Conservation (phyloP, 2,797 vertebrate genomes). For the Melanitta fusca region DNA sequence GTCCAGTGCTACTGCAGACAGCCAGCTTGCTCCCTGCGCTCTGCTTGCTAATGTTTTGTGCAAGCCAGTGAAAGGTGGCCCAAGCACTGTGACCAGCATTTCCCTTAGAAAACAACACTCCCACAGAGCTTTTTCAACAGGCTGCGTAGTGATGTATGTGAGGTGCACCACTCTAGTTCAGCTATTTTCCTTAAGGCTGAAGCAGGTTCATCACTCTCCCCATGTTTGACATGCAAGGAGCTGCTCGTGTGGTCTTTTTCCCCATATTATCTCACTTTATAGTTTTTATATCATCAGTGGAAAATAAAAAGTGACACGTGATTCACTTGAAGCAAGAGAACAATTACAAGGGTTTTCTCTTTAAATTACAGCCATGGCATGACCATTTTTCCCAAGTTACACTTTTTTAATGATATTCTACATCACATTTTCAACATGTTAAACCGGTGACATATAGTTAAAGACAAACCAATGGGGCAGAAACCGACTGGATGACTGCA, state of each 20-base stretch:
- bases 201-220: neutral
- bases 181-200: neutral
- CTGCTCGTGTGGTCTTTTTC: neutral
- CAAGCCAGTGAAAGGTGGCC: neutral
- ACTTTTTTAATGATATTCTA: neutral
- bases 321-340: neutral
- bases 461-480: neutral
- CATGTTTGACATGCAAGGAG: neutral
- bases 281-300: neutral
- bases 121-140: neutral
- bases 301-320: neutral
- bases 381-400: neutral
- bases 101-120: neutral
- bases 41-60: neutral
- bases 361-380: neutral
- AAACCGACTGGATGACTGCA: neutral
- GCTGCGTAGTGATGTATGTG: neutral
- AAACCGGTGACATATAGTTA: neutral
- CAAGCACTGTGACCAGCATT: neutral
- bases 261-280: neutral
- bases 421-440: neutral
- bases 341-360: neutral
- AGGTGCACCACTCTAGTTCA: accelerated
- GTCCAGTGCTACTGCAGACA: neutral
- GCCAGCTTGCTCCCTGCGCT: accelerated